Conservation (phyloP, 2,888 invertebrate genomes). For the Malacosoma neustria region DNA sequence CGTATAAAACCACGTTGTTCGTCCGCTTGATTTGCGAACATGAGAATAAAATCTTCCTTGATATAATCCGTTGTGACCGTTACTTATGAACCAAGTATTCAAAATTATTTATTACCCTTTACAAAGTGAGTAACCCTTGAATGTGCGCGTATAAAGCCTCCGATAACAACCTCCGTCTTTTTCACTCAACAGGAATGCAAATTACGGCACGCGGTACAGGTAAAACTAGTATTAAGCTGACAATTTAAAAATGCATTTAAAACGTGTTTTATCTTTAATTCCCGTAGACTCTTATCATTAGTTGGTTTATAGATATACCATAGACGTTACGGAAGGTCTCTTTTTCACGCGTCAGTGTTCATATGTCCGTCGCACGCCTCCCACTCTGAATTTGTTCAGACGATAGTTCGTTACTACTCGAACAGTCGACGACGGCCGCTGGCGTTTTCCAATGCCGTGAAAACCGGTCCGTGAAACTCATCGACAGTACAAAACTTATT, state of each 20-base stretch:
- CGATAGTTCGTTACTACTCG: conserved; percentile 49
- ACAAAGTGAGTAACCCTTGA: conserved; percentile 29
- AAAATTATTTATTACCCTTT: conserved; percentile 54
- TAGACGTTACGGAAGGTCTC: conserved; percentile 39
- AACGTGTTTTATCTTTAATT: conserved; percentile 33
- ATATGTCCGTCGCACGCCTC: conserved; percentile 51
- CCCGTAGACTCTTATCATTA: conserved; percentile 43
- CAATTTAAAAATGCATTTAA: conserved; percentile 29
- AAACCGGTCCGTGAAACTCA: conserved; percentile 17
- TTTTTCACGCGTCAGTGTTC: conserved; percentile 23
- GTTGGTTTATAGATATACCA: conserved; percentile 51
- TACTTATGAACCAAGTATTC: conserved; percentile 50
- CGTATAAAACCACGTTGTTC: too few species aligned
- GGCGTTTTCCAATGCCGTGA: conserved; percentile 34
- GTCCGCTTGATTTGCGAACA: too few species aligned
- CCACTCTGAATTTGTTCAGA: conserved; percentile 45
- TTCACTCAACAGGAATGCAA: conserved; percentile 67
- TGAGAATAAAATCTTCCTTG: too few species aligned
- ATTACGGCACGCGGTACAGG: conserved; percentile 65
- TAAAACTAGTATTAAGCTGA: conserved; percentile 61
- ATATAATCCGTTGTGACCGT: conserved; percentile 30
- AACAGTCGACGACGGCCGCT: conserved; percentile 60
- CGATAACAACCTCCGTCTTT: conserved; percentile 54
- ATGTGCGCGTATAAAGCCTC: conserved; percentile 35
- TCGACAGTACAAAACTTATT: conserved; percentile 16